Base-by-base conservation (phyloP, 2,797 vertebrate species). In the Danionella dracula region DNA sequence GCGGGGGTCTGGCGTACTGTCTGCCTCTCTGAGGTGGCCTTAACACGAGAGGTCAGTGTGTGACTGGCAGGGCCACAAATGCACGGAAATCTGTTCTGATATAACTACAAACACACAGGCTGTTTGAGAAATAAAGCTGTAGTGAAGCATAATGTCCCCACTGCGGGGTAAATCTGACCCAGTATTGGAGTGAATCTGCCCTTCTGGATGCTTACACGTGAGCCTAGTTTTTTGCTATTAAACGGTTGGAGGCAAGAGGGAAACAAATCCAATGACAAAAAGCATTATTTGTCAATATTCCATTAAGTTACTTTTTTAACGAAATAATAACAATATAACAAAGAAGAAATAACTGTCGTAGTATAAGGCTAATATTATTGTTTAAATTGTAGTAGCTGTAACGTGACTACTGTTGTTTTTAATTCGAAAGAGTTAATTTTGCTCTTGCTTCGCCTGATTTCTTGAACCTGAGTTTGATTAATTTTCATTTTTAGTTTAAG, bases 1-100 rank as follows among this genome's bases (percentile, higher is more conserved):
- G 64, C 45, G 2, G 64, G 50, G 56, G 64, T 71, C 50, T 51
- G 11, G 31, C 6, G 29, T 55, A 37, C 51, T 51, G 65, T 68
- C 59, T 65, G 29, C 15, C 32, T 10, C 17, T 13, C 34, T 53
- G 48, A 58, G 54, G 17, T 34, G 57, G 66, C 20, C 2, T 54
- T 13, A 50, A 49, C 45, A 32, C 0, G 41, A 49, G 19, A 59
- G 54, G 56, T 70, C 67, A 60, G 11, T 2, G 13, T 16, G 12
- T 31, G 60, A 59, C 54, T 49, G 32, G 13, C 21, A 49, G 32
- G 44, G 59, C 45, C 55, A 31, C 21, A 16, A 5, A 19, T 4
- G 12, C n/a, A 11, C 37, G 17, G 11, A 55, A 31, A 53, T 54
- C 23, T 17, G 38, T n/a, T 49, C 34, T 29, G n/a, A 34, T 37